Percentiles rank a stretch among this genome's conserved stretches.
phyloP scores from a whole-genome alignment of 1,140 invertebrate genomes.

The Brachionus manjavacas region DNA sequence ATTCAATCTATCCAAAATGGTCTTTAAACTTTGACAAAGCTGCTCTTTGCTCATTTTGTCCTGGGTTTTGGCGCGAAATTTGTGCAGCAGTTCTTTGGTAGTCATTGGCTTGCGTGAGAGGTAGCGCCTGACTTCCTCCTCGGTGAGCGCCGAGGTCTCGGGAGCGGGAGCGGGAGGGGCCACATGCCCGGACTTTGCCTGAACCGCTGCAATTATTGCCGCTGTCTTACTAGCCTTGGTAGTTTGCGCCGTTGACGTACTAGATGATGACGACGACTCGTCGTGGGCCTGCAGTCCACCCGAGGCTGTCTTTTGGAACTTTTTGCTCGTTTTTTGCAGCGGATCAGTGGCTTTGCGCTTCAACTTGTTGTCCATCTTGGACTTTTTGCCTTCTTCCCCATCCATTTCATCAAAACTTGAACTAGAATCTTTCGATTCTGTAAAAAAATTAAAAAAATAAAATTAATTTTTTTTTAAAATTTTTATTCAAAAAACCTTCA shows the following conservation, averaged over 20 bases:
- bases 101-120: slow-evolving; percentile 91
- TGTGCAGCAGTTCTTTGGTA: slow-evolving; percentile 83
- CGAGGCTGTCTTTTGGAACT: neutral
- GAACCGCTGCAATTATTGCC: slow-evolving; percentile 37
- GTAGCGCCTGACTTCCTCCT: slow-evolving; percentile 86
- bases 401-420: slow-evolving; percentile 37
- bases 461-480: too few species aligned
- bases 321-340: slow-evolving; percentile 29
- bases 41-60: slow-evolving; percentile 25
- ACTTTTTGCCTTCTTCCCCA: slow-evolving; percentile 5
- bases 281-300: neutral
- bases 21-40: slow-evolving; percentile 15
- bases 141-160: slow-evolving; percentile 73
- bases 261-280: neutral
- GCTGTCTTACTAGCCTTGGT: slow-evolving; percentile 38
- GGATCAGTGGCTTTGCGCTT: slow-evolving; percentile 33
- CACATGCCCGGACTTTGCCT: slow-evolving; percentile 1
- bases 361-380: neutral
- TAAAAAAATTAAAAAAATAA: too few species aligned
- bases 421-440: slow-evolving; percentile 27
- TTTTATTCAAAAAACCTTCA: neutral
- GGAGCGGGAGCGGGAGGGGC: neutral
- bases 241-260: neutral
- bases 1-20: slow-evolving; percentile 31
- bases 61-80: slow-evolving; percentile 63